These are phyloP conservation scores for Drosophila nigrodunni DNA, from an alignment of 1,140 invertebrate genomes.

Conservation along the genomic window DNA sequence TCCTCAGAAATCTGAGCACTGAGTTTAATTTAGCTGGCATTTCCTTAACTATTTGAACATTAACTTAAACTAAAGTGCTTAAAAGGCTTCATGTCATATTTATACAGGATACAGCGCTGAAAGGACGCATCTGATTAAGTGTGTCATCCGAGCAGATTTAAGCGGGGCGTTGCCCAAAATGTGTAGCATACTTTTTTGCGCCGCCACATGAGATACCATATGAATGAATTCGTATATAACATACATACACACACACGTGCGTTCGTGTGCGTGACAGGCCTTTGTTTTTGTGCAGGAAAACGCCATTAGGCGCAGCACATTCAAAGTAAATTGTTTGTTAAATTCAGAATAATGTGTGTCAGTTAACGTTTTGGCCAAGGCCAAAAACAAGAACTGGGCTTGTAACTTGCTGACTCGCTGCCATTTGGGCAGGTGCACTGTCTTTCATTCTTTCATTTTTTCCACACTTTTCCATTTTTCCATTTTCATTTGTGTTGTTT, in stretches of 20 bases:
- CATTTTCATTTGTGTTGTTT: slow-evolving; percentile 10
- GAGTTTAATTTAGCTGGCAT: not conserved
- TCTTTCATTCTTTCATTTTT: slow-evolving; percentile 14
- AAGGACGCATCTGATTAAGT: slow-evolving; percentile 40
- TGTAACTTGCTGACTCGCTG: slow-evolving; percentile 67
- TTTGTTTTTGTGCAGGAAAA: slow-evolving; percentile 70
- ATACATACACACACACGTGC: not conserved
- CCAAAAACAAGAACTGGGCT: slow-evolving; percentile 20
- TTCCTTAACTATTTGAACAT: not conserved
- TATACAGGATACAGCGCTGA: slow-evolving; percentile 3
- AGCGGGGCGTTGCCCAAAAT: slow-evolving; percentile 28
- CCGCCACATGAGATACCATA: slow-evolving; percentile 8
- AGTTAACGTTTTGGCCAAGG: slow-evolving; percentile 66
- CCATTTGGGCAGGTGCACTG: slow-evolving; percentile 53
- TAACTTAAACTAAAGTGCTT: slow-evolving; percentile 1
- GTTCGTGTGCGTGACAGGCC: slow-evolving; percentile 24
- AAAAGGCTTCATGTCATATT: slow-evolving; percentile 21
- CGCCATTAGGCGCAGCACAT: slow-evolving; percentile 77
- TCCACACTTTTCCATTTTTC: slow-evolving; percentile 8
- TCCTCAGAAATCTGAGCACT: too few relatives aligned
- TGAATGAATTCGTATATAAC: slow-evolving; percentile 29
- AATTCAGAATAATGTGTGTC: slow-evolving; percentile 82
- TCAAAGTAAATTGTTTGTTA: slow-evolving; percentile 83
- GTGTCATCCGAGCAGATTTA: slow-evolving; percentile 35
- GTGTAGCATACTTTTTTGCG: slow-evolving; percentile 33